Conservation (phyloP, 1,140 invertebrate genomes). For the Grapholita molesta region DNA sequence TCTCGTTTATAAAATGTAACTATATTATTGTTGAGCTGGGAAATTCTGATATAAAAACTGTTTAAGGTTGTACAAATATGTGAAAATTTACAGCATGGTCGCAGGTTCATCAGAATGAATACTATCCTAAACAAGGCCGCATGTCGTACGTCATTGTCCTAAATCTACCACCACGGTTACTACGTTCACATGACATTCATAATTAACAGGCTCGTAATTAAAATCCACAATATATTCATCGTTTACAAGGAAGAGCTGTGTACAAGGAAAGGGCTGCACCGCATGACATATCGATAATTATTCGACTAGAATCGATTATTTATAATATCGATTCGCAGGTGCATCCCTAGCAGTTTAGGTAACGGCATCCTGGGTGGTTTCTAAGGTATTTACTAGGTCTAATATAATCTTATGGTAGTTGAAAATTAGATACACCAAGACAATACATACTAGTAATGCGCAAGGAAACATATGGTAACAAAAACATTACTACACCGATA, state of each 20-base stretch:
- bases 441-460: no score
- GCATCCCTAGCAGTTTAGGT: slow-evolving; percentile 24
- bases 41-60: no score
- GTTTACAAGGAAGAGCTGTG: slow-evolving; percentile 25
- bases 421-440: neutral
- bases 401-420: neutral
- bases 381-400: neutral
- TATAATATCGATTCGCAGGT: slow-evolving; percentile 25
- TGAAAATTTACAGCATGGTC: neutral
- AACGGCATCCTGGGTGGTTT: slow-evolving; percentile 26
- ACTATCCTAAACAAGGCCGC: neutral
- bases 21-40: neutral
- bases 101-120: neutral
- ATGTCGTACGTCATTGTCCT: neutral
- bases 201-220: slow-evolving; percentile 13
- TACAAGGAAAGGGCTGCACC: slow-evolving; percentile 42
- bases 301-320: slow-evolving; percentile 19
- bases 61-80: neutral
- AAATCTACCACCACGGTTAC: neutral
- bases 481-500: neutral
- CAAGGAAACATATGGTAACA: no score
- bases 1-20: neutral
- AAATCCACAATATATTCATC: slow-evolving; percentile 30
- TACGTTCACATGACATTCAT: neutral
- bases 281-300: slow-evolving; percentile 37